Percentiles rank a stretch among this genome's conserved stretches.
Conservation (phyloP, 1,140 invertebrate genomes). For the Drosophila mayri region DNA sequence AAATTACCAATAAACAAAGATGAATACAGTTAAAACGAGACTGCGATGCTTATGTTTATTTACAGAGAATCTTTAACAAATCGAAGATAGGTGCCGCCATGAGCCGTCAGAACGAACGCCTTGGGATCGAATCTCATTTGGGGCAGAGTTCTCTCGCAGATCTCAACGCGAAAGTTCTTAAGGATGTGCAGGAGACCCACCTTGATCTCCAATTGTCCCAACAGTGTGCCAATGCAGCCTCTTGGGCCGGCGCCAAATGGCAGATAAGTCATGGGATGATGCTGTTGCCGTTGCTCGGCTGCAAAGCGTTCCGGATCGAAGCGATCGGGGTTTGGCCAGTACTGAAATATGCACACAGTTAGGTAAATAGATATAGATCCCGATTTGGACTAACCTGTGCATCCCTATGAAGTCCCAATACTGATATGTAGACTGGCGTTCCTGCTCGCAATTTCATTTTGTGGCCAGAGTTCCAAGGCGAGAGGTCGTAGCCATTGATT, state of each 20-base stretch:
- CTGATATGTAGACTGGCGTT: slow-evolving; percentile 74
- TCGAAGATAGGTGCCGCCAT: slow-evolving; percentile 70
- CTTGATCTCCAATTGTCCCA: slow-evolving; percentile 89
- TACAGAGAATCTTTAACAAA: slow-evolving; percentile 54
- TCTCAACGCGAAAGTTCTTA: slow-evolving; percentile 85
- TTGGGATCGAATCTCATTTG: slow-evolving; percentile 85
- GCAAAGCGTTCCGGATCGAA: slow-evolving; percentile 87
- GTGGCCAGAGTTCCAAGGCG: slow-evolving; percentile 76
- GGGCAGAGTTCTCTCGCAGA: slow-evolving; percentile 50
- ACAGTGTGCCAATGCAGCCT: slow-evolving; percentile 87
- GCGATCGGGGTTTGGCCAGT: slow-evolving; percentile 82
- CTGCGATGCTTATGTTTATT: background rate
- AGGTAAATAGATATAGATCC: slow-evolving; percentile 78
- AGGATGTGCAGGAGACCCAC: slow-evolving; percentile 87
- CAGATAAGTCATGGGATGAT: slow-evolving; percentile 83
- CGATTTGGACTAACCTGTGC: slow-evolving; percentile 32
- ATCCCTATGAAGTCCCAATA: slow-evolving; percentile 74
- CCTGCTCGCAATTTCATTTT: slow-evolving; percentile 46
- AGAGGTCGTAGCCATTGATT: slow-evolving; percentile 65
- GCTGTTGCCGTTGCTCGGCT: slow-evolving; percentile 73
- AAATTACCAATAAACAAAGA: slow-evolving; percentile 67
- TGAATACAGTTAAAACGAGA: slow-evolving; percentile 16
- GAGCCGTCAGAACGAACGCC: slow-evolving; percentile 74
- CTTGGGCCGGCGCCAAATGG: slow-evolving; percentile 85
- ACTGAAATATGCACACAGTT: slow-evolving; percentile 66